Evolutionary conservation across 2,113 vertebrate genomes (phyloP).

Genomic region (Pomatostomus ruficeps): DNA sequence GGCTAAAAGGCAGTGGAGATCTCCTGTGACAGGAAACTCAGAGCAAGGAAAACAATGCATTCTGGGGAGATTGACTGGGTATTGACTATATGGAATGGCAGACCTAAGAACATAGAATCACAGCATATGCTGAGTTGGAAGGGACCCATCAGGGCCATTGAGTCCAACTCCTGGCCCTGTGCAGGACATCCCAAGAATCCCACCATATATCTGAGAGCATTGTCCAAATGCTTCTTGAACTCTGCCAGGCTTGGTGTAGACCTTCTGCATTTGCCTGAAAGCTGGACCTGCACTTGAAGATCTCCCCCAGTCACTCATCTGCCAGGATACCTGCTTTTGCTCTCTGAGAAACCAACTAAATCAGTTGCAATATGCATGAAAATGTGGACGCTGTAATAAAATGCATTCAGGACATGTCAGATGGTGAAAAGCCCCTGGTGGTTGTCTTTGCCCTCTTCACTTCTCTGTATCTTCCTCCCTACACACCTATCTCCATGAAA

Average conservation of each 20-base stretch:
- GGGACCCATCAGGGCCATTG: neutral
- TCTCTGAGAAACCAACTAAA: neutral
- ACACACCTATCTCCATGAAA: neutral
- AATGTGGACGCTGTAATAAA: rapidly evolving
- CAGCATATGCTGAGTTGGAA: neutral
- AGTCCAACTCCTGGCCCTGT: neutral
- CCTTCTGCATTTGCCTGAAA: neutral
- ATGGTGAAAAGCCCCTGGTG: neutral
- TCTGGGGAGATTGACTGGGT: neutral
- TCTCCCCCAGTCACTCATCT: neutral
- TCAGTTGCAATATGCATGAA: neutral
- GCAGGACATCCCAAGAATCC: neutral
- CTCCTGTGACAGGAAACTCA: neutral
- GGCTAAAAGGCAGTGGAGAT: neutral
- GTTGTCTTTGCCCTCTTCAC: neutral
- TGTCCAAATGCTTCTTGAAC: neutral
- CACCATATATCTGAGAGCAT: neutral
- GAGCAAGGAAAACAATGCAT: neutral
- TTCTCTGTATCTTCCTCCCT: neutral
- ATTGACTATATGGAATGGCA: neutral
- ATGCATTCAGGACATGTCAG: neutral
- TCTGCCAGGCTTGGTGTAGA: neutral
- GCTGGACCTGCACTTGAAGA: neutral
- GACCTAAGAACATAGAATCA: neutral
- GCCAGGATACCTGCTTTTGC: neutral